Base-by-base conservation (phyloP, 2,113 vertebrate species). In the Lophura nycthemera region DNA sequence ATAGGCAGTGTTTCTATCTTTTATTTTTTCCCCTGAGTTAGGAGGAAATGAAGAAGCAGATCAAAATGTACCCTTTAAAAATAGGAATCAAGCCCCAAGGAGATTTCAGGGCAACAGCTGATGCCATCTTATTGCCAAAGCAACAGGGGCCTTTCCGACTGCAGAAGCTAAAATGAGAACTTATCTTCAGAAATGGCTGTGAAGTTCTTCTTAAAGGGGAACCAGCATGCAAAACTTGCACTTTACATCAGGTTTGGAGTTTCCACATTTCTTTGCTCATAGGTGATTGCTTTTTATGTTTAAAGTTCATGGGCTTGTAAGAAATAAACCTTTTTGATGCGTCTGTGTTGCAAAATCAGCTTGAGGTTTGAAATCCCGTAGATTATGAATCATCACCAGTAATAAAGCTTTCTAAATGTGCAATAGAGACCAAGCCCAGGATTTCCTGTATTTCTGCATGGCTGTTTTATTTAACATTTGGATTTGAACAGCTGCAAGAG, bases 221-320 rank as follows among this genome's bases (percentile, higher is more conserved):
- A 20, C 19, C 56, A n/a, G n/a, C 1, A 0, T n/a, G 20, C 12
- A 29, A 78, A 78, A 34, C 42, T 36, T 54, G 48, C 17, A 69
- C 27, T 34, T 48, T 2, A 0, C 4, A 7, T 36, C 8, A 54
- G 27, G 40, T 38, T 60, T 4, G 5, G 59, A 1, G 1, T 21
- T 71, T 47, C 43, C 85, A 7, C 10, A 1, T 66, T 47, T 60
- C 45, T 61, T 65, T 66, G 16, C 32, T 74, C 42, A 6, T 2
- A 21, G 42, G 27, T 13, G 15, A 27, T 14, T 27, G 40, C 45
- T 78, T 66, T 43, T 24, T 61, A 77, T 47, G 47, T 56, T 57
- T 56, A 1, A 81, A 47, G 54, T 19, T 42, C 24, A 16, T 20
- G 25, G 34, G 25, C 7, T n/a, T 15, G 9, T 40, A 60, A 78